phyloP scores from a whole-genome alignment of 37 sponge, comb jelly and placozoan genomes.

The Aphrocallistes beatrix region DNA sequence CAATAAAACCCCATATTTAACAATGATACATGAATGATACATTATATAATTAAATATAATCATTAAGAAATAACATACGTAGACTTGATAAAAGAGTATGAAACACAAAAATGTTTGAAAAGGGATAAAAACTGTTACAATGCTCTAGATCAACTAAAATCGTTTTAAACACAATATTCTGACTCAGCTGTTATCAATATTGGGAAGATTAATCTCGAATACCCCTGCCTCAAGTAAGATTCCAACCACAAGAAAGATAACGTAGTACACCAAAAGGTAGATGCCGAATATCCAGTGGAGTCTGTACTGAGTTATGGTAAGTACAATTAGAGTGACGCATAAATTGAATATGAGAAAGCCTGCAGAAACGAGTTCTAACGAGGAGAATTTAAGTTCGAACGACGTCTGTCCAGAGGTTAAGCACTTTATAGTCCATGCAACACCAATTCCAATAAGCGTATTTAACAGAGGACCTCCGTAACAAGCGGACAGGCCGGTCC shows the following conservation, averaged over 20 bases:
- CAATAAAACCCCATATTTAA: too few species aligned
- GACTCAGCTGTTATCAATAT: constrained; percentile 20
- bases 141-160: too few species aligned
- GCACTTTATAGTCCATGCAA: neutral
- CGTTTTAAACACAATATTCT: too few species aligned
- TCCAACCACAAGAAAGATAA: constrained; percentile 49
- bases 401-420: neutral
- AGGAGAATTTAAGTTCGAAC: constrained; percentile 50
- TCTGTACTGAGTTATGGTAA: constrained; percentile 43
- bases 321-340: constrained; percentile 40
- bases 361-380: constrained; percentile 67
- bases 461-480: constrained; percentile 91
- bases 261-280: constrained; percentile 45
- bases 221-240: constrained; percentile 57
- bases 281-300: constrained; percentile 54
- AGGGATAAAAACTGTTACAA: too few species aligned
- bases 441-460: constrained; percentile 39
- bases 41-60: too few species aligned
- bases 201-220: constrained; percentile 32
- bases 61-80: too few species aligned
- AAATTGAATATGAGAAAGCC: constrained; percentile 57
- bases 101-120: too few species aligned
- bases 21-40: too few species aligned
- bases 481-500: constrained; percentile 94
- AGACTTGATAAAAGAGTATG: too few species aligned